These are phyloP conservation scores for Drosophila bocki DNA, from an alignment of 1,140 invertebrate genomes.

Conservation along the genomic window DNA sequence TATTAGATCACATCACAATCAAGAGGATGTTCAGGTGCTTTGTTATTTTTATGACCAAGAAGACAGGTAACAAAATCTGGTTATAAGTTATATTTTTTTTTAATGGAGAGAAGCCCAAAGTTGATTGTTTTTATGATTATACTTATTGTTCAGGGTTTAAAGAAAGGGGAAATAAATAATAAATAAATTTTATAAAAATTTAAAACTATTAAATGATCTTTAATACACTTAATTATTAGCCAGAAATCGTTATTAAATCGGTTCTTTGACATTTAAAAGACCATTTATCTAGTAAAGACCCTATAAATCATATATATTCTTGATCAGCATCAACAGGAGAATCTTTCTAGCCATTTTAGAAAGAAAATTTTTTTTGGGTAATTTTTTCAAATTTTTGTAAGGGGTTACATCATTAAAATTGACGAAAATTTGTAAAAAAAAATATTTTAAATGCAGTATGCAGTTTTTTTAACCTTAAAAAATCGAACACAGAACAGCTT, in stretches of 20 bases:
- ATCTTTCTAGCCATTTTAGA: too few species aligned
- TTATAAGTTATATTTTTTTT: neutral
- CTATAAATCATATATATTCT: too few species aligned
- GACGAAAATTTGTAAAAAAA: too few species aligned
- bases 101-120: neutral
- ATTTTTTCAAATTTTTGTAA: too few species aligned
- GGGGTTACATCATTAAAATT: too few species aligned
- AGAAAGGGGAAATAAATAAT: neutral
- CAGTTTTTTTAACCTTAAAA: too few species aligned
- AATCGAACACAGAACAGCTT: too few species aligned
- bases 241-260: neutral
- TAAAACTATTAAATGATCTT: neutral
- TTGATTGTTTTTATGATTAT: neutral
- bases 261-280: too few species aligned
- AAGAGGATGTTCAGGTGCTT: neutral
- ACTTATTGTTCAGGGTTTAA: neutral
- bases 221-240: neutral
- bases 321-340: too few species aligned
- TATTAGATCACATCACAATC: slow-evolving; percentile 24
- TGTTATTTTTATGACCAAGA: neutral
- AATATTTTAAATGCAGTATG: too few species aligned
- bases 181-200: neutral
- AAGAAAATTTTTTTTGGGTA: too few species aligned
- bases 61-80: neutral
- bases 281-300: too few species aligned